phyloP scores from a whole-genome alignment of 2,797 vertebrate species.

The Xenops minutus region DNA sequence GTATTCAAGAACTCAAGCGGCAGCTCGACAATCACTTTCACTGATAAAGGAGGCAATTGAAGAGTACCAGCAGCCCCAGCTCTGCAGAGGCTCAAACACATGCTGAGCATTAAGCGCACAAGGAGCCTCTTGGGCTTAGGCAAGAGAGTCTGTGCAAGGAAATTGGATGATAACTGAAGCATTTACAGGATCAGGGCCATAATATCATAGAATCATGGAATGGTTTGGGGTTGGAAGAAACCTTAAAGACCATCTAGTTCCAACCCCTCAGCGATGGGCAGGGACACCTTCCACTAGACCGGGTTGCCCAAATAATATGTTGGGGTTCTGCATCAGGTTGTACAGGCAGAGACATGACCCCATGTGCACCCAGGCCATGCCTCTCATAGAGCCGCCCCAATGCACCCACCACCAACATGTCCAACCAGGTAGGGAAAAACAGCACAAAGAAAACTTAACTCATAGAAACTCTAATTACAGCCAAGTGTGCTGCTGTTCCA shows the following conservation, averaged over 20 bases:
- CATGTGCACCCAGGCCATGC: rapidly evolving
- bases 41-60: background rate
- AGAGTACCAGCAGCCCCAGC: background rate
- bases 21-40: background rate
- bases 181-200: background rate
- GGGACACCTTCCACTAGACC: background rate
- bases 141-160: background rate
- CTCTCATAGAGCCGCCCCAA: background rate
- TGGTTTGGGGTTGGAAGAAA: background rate
- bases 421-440: background rate
- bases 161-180: background rate
- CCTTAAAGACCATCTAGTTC: background rate
- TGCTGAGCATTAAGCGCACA: background rate
- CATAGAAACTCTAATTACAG: background rate
- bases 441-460: background rate
- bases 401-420: background rate
- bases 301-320: background rate
- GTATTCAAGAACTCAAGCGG: constrained; percentile 8
- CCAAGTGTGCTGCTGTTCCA: background rate
- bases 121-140: background rate
- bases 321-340: background rate
- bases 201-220: background rate
- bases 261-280: background rate
- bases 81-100: background rate
- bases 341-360: background rate